Evolutionary conservation across 1,140 invertebrate species (phyloP), one percentile per base, ranked within the genome.

Genomic region (Eupeodes corollae): DNA sequence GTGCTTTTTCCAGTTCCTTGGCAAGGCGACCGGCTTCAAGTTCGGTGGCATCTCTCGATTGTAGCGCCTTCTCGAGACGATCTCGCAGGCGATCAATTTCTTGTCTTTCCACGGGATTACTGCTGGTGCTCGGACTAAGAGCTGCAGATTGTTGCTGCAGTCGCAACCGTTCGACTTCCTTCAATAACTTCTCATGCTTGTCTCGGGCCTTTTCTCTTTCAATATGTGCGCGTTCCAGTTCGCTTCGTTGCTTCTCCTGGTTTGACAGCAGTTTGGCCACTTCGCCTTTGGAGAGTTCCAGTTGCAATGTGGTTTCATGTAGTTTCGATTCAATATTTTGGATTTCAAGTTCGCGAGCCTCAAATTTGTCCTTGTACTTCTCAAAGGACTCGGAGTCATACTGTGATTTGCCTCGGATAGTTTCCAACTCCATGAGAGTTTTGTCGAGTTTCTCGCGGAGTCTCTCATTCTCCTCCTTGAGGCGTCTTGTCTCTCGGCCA

Each of bases 361-460:
- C 85, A 50, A 81, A 79, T 38, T 81, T 77, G 59, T 88, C 83
- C 55, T 83, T 77, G 52, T 82, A 74, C 58, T 84, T 84, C 40
- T 86, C 84, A 72, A 79, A 81, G 56, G 88, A 88, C 66, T 91
- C 88, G 64, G 86, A 82, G 71, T 90, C 86, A 68, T 86, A 83
- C 68, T 86, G 83, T 72, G 86, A 90, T 81, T 91, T 91, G 75
- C 82, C 81, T 74, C 83, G 79, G 47, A 82, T 79, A 51, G 77
- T 79, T 60, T 89, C 84, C 61, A 90, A 69, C 51, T 91, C 88
- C 50, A 80, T 75, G 33, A 82, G 71, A 0, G 80, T 79, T 72
- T 90, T 90, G 58, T 91, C 87, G 61, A 89, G 69, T 51, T 86
- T 79, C 57, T 88, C 86, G 55, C 86, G 80, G 46, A 90, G 72